Percentiles rank a stretch among this genome's conserved stretches.
Conservation (phyloP, 2,797 vertebrate genomes). For the Kryptopterus vitreolus region DNA sequence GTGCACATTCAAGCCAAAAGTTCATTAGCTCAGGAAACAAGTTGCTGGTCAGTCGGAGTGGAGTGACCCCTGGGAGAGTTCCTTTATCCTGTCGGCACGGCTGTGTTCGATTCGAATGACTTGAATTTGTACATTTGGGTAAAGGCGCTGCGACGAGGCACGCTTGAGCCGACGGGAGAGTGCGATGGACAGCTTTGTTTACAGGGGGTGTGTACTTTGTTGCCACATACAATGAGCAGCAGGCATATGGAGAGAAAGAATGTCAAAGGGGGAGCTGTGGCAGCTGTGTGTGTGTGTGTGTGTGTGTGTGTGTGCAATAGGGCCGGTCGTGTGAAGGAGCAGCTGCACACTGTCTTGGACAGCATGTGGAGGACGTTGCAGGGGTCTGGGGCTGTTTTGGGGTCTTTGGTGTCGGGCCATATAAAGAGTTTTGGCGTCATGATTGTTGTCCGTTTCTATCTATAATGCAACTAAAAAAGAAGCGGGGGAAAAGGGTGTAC, state of each 20-base stretch:
- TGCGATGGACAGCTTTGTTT: neutral
- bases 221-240: constrained; percentile 13
- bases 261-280: constrained; percentile 51
- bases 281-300: constrained; percentile 61
- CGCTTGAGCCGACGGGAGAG: neutral
- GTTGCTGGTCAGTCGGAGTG: neutral
- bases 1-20: too few relatives aligned
- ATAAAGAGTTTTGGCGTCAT: constrained; percentile 63
- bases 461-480: constrained; percentile 46
- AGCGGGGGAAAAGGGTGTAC: too few relatives aligned
- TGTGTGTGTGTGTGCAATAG: constrained; percentile 29
- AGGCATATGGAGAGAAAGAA: constrained; percentile 33
- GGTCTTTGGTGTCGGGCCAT: constrained; percentile 63
- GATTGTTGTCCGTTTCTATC: constrained; percentile 59
- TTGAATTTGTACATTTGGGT: constrained; percentile 11
- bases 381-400: constrained; percentile 59
- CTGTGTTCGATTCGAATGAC: constrained; percentile 40
- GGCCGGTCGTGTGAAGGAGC: constrained; percentile 63
- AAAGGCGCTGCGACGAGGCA: neutral
- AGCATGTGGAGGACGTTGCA: constrained; percentile 48
- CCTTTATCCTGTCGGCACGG: constrained; percentile 37
- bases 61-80: constrained; percentile 9
- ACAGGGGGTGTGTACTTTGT: neutral
- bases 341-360: constrained; percentile 68
- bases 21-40: constrained; percentile 22